phyloP scores from a whole-genome alignment of 2,888 invertebrate species.

The Selenia dentaria region DNA sequence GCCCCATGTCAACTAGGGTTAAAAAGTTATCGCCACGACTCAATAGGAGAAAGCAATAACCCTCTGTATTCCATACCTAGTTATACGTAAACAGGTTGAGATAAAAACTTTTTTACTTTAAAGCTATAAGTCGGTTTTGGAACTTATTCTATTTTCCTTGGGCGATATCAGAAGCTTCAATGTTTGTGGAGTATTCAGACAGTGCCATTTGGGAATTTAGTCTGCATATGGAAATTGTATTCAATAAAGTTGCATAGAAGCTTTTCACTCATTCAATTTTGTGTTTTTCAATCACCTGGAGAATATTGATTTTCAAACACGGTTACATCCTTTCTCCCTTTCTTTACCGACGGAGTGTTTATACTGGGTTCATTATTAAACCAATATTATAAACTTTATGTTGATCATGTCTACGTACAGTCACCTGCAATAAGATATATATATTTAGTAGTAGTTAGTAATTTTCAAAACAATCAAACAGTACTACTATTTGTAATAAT shows the following conservation, averaged over 20 bases:
- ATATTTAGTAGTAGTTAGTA: no score
- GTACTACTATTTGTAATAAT: no score
- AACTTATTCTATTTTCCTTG: slow-evolving; percentile 26
- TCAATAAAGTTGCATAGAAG: slow-evolving; percentile 30
- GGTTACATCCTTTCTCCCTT: no score
- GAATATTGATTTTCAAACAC: slow-evolving; percentile 10
- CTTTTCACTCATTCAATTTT: slow-evolving; percentile 14
- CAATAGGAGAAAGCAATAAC: slow-evolving; percentile 69
- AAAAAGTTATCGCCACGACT: slow-evolving; percentile 68
- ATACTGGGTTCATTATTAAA: no score
- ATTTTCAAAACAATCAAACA: no score
- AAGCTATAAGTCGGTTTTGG: slow-evolving; percentile 44
- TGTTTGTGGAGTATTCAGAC: slow-evolving; percentile 26
- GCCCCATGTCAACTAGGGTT: slow-evolving; percentile 74
- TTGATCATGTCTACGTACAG: no score
- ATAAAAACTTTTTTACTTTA: slow-evolving; percentile 40
- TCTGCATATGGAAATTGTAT: slow-evolving; percentile 29
- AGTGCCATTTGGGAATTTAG: slow-evolving; percentile 11
- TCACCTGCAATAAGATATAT: no score
- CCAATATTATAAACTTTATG: no score
- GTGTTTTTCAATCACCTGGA: slow-evolving; percentile 5
- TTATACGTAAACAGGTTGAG: slow-evolving; percentile 34
- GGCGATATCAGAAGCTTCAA: slow-evolving; percentile 23
- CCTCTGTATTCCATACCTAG: slow-evolving; percentile 37
- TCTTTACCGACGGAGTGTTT: no score